phyloP scores from a whole-genome alignment of 2,888 invertebrate species.

The Phyllotreta cruciferae region DNA sequence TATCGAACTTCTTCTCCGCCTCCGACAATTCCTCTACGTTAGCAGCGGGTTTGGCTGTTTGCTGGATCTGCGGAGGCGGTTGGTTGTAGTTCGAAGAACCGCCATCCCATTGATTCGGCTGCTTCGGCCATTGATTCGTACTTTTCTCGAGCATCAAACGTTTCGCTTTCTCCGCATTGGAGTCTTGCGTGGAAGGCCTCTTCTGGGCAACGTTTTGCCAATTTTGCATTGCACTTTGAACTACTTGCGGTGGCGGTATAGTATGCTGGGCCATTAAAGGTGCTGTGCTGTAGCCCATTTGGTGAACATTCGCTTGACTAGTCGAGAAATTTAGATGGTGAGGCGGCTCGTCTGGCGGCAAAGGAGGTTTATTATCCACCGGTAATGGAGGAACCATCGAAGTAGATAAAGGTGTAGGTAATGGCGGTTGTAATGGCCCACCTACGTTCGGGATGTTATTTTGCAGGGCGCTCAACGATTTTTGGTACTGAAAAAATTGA shows the following conservation, averaged over 20 bases:
- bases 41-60: conserved; percentile 17
- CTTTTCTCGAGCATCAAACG: conserved; percentile 33
- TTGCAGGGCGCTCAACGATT: conserved; percentile 59
- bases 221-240: conserved; percentile 18
- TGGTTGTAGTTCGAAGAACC: conserved; percentile 28
- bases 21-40: conserved; percentile 61
- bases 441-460: conserved; percentile 35
- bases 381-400: conserved; percentile 61
- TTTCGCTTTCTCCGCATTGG: conserved; percentile 32
- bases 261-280: conserved; percentile 15
- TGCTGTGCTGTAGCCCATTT: conserved; percentile 28
- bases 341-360: conserved; percentile 56
- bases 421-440: conserved; percentile 52
- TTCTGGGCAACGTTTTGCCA: conserved; percentile 36
- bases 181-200: conserved; percentile 34
- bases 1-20: conserved; percentile 86
- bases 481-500: conserved; percentile 62
- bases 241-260: not conserved
- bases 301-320: conserved; percentile 32
- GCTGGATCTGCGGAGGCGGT: conserved; percentile 33
- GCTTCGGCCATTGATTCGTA: conserved; percentile 33
- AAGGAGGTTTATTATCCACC: conserved; percentile 59
- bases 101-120: conserved; percentile 24
- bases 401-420: conserved; percentile 52
- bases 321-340: conserved; percentile 38